A percentile compares a stretch with the other conserved stretches of the same genome.
phyloP scores from a whole-genome alignment of 2,888 invertebrate species.

The Chrysopilus asiliformis region DNA sequence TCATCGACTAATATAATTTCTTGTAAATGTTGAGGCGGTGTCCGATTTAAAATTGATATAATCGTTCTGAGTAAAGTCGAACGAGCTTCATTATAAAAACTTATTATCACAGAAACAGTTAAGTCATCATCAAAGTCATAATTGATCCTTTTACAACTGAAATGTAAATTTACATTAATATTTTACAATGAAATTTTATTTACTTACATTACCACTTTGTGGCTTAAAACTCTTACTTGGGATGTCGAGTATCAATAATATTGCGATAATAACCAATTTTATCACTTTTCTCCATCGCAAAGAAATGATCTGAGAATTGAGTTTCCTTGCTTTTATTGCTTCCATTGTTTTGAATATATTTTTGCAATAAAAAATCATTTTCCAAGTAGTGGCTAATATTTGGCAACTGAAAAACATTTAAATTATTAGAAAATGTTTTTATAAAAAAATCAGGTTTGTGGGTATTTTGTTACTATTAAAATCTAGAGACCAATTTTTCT shows the following conservation, averaged over 20 bases:
- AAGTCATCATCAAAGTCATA: slow-evolving; percentile 15
- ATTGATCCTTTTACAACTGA: slow-evolving; percentile 20
- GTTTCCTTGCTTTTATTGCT: too few relatives aligned
- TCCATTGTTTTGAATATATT: too few relatives aligned
- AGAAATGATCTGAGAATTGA: too few relatives aligned
- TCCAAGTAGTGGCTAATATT: too few relatives aligned
- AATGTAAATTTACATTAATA: slow-evolving; percentile 4
- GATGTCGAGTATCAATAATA: slow-evolving; percentile 25
- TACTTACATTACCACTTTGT: slow-evolving; percentile 3
- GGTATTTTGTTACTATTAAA: too few relatives aligned
- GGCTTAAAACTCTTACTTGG: slow-evolving; percentile 18
- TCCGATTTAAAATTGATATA: slow-evolving; percentile 22
- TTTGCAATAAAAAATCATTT: too few relatives aligned
- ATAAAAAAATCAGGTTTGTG: too few relatives aligned
- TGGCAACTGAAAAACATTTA: too few relatives aligned
- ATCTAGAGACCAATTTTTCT: too few relatives aligned
- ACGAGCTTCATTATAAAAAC: slow-evolving; percentile 27
- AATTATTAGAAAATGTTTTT: too few relatives aligned
- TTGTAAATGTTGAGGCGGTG: slow-evolving; percentile 21
- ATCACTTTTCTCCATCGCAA: slow-evolving; percentile 19
- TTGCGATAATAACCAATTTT: slow-evolving; percentile 20
- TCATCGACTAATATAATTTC: slow-evolving; percentile 31
- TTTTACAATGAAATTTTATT: slow-evolving; percentile 2
- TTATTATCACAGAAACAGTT: slow-evolving; percentile 25
- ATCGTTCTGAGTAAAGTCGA: slow-evolving; percentile 27